Conservation (phyloP, 2,797 vertebrate species). For the Ficedula albicollis region DNA sequence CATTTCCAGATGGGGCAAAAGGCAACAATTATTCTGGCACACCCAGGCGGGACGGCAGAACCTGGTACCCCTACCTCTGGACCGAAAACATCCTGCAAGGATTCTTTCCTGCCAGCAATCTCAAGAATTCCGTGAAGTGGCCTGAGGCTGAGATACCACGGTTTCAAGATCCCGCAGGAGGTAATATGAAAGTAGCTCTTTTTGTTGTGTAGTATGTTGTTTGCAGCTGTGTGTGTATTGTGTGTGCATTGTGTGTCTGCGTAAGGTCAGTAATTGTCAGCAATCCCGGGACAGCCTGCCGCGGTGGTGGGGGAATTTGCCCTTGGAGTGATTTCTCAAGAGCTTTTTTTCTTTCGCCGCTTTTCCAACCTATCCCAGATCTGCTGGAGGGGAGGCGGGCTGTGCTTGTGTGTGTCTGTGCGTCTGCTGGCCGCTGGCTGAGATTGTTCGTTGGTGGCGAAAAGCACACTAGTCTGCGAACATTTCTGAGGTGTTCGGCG, state of each 20-base stretch:
- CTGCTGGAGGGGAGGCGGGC: background rate
- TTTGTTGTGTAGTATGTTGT: background rate
- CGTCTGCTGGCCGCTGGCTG: background rate
- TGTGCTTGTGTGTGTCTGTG: background rate
- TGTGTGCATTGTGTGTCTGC: background rate
- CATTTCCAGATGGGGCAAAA: background rate
- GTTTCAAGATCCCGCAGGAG: background rate
- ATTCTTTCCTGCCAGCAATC: background rate
- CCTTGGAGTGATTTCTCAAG: background rate
- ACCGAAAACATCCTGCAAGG: background rate
- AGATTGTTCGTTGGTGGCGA: background rate
- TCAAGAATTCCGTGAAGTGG: background rate
- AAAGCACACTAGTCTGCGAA: background rate
- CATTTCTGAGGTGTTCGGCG: background rate
- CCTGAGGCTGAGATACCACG: background rate
- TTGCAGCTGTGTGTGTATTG: too few relatives aligned
- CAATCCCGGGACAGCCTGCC: background rate
- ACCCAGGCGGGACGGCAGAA: background rate
- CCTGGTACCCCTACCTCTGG: background rate
- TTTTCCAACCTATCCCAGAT: background rate
- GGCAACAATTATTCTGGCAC: background rate
- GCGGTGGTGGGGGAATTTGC: background rate
- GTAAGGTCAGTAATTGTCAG: background rate
- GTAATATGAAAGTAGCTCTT: background rate
- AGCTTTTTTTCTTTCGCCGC: background rate